phyloP scores from a whole-genome alignment of 2,888 invertebrate species.

The Amorpha juglandis region DNA sequence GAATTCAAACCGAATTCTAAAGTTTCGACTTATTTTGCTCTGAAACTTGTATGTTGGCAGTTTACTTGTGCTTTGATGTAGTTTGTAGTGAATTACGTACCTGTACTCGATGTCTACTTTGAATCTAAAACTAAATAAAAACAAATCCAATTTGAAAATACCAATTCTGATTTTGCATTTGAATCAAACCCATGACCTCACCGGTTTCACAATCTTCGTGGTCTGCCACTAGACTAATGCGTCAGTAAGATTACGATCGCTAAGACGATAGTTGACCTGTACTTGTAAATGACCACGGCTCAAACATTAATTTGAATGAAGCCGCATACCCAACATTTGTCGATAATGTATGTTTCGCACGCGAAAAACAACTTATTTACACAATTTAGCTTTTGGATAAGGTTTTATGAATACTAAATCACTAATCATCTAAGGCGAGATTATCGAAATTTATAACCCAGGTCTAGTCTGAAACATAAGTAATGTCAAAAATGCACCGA shows the following conservation, averaged over 20 bases:
- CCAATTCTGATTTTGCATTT: too few species aligned
- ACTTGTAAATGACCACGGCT: background rate
- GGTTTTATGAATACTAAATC: background rate
- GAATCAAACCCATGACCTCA: too few species aligned
- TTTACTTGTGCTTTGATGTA: conserved; percentile 13
- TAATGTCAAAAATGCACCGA: too few species aligned
- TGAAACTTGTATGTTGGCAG: background rate
- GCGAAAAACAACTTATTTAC: background rate
- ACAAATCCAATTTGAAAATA: too few species aligned
- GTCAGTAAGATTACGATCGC: background rate
- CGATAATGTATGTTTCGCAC: background rate
- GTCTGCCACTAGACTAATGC: too few species aligned
- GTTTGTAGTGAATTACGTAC: background rate
- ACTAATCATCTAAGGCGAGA: background rate
- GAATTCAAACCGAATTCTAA: background rate
- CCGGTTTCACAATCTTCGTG: background rate
- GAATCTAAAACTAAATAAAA: background rate
- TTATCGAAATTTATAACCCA: background rate
- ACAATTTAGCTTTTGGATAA: background rate
- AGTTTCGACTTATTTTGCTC: background rate
- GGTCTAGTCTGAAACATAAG: background rate
- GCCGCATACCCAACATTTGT: background rate
- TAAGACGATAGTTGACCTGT: background rate
- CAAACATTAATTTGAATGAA: background rate
- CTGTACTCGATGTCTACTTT: background rate